phyloP scores from a whole-genome alignment of 1,140 invertebrate species.

The Ostrea edulis region DNA sequence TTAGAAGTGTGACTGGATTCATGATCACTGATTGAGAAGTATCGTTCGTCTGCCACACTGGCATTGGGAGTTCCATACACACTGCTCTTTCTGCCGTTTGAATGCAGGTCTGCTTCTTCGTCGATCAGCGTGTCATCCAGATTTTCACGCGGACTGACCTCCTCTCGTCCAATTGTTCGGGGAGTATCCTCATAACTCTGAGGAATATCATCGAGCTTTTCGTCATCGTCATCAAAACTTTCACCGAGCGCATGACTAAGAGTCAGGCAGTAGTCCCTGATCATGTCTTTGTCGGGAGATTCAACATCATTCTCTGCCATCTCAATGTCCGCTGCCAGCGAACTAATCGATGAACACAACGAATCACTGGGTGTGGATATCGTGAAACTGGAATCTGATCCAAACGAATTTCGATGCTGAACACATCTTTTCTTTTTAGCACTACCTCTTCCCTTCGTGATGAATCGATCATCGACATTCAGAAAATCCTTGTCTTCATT shows the following conservation, averaged over 20 bases:
- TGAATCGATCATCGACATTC: conserved; percentile 73
- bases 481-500: conserved; percentile 58
- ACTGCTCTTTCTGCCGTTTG: conserved; percentile 60
- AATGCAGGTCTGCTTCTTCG: conserved; percentile 29
- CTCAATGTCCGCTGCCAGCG: conserved; percentile 65
- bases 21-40: conserved; percentile 44
- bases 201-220: conserved; percentile 40
- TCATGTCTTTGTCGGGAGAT: conserved; percentile 71
- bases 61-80: conserved; percentile 68
- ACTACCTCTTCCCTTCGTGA: conserved; percentile 65
- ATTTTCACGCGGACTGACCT: conserved; percentile 44
- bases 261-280: conserved; percentile 69
- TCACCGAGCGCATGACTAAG: conserved; percentile 70
- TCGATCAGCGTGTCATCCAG: conserved; percentile 63
- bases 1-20: neutral
- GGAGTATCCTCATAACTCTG: conserved; percentile 30
- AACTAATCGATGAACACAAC: conserved; percentile 66
- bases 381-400: conserved; percentile 71
- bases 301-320: conserved; percentile 63
- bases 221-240: conserved; percentile 60
- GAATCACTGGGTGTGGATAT: conserved; percentile 73
- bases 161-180: neutral
- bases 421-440: conserved; percentile 50
- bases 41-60: conserved; percentile 62
- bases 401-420: conserved; percentile 55